Conservation (phyloP, 2,113 vertebrate species). For the human (Homo sapiens) region DNA sequence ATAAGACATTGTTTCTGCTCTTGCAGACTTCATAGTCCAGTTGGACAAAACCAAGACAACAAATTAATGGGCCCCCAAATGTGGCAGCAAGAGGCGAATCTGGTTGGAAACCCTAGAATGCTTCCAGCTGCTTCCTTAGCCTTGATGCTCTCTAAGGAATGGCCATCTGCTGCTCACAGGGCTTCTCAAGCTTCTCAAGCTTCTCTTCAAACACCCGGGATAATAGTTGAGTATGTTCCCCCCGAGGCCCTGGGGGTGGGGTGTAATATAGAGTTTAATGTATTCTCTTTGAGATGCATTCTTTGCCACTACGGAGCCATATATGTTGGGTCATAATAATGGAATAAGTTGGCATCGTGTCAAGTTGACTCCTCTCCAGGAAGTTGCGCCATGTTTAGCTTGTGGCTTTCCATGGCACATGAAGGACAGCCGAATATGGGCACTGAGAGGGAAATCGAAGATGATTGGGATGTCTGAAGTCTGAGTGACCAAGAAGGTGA, state of each 20-base stretch:
- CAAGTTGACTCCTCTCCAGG: neutral
- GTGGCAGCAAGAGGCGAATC: rapidly evolving
- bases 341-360: rapidly evolving
- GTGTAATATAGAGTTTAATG: rapidly evolving
- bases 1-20: neutral
- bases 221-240: rapidly evolving
- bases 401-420: rapidly evolving
- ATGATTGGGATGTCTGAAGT: rapidly evolving
- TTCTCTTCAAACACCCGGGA: neutral
- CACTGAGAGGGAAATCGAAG: neutral
- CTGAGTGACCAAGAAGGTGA: neutral
- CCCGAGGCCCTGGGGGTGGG: neutral
- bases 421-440: neutral
- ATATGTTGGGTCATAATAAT: rapidly evolving
- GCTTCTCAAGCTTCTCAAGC: neutral
- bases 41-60: neutral
- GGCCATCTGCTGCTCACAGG: neutral
- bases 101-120: neutral
- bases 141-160: neutral
- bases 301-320: neutral
- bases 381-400: neutral
- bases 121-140: neutral
- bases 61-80: neutral
- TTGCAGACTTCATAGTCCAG: neutral
- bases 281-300: neutral